A percentile compares a stretch with the other conserved stretches of the same genome.
Conservation (phyloP, 2,888 invertebrate species). For the Drosophila prostipennis region DNA sequence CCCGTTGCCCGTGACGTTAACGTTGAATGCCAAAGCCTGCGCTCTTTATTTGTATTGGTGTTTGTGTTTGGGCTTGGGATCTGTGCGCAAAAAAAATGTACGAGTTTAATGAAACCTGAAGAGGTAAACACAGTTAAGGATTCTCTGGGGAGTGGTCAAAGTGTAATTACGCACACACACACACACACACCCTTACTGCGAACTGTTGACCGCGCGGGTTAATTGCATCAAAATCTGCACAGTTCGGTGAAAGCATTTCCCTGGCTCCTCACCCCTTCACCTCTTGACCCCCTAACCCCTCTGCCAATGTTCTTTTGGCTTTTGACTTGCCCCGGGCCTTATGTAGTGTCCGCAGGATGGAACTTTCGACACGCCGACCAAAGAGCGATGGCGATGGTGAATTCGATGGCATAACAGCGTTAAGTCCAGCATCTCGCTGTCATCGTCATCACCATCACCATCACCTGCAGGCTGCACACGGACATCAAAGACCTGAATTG, state of each 20-base stretch:
- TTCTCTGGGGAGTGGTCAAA: slow-evolving; percentile 35
- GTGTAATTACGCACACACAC: slow-evolving; percentile 40
- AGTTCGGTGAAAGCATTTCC: slow-evolving; percentile 27
- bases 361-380: slow-evolving; percentile 8
- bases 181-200: slow-evolving; percentile 8
- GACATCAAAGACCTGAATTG: slow-evolving; percentile 2
- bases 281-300: background rate
- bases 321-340: slow-evolving; percentile 29
- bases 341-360: slow-evolving; percentile 22
- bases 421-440: slow-evolving; percentile 25
- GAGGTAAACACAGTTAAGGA: slow-evolving; percentile 51
- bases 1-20: slow-evolving; percentile 21
- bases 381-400: slow-evolving; percentile 8
- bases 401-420: slow-evolving; percentile 35
- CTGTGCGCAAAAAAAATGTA: slow-evolving; percentile 24
- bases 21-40: slow-evolving; percentile 39
- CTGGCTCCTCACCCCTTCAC: background rate
- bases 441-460: slow-evolving; percentile 3
- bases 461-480: slow-evolving; percentile 9
- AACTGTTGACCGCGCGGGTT: slow-evolving; percentile 48
- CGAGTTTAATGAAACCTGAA: slow-evolving; percentile 58
- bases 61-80: slow-evolving; percentile 16
- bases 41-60: slow-evolving; percentile 19
- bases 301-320: slow-evolving; percentile 21
- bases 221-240: slow-evolving; percentile 53